Evolutionary conservation across 2,113 vertebrate genomes (phyloP).

Genomic region (Terrapene triunguis): DNA sequence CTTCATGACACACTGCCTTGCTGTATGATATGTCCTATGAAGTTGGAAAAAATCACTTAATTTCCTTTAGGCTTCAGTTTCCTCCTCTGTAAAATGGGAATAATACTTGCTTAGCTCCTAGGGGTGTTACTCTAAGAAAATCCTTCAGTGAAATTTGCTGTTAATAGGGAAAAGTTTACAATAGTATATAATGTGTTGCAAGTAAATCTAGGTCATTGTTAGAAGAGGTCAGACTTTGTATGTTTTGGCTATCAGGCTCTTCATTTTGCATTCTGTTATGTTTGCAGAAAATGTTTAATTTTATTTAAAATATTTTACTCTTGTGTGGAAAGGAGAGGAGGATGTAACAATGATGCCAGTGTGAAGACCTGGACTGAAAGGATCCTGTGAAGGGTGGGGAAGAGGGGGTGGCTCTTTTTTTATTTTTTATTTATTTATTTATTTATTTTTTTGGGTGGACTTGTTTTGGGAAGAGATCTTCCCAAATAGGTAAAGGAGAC

Average conservation of each 20-base stretch:
- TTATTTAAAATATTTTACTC: not conserved
- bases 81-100: not conserved
- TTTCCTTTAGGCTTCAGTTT: not conserved
- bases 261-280: not conserved
- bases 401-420: not conserved
- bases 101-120: not conserved
- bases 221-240: accelerated
- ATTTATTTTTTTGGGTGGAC: not conserved
- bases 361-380: not conserved
- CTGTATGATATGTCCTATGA: not conserved
- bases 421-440: too few species aligned
- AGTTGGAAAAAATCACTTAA: not conserved
- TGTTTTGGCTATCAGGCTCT: not conserved
- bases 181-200: not conserved
- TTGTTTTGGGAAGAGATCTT: not conserved
- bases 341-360: not conserved
- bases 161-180: not conserved
- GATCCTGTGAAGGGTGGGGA: not conserved
- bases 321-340: not conserved
- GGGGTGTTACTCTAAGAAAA: not conserved
- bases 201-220: not conserved
- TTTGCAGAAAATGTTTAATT: not conserved
- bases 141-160: not conserved
- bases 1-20: not conserved
- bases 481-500: not conserved